A percentile compares a stretch with the other conserved stretches of the same genome.
These are phyloP conservation scores for Rhagium mordax DNA, from an alignment of 2,888 invertebrate species.

Conservation along the genomic window DNA sequence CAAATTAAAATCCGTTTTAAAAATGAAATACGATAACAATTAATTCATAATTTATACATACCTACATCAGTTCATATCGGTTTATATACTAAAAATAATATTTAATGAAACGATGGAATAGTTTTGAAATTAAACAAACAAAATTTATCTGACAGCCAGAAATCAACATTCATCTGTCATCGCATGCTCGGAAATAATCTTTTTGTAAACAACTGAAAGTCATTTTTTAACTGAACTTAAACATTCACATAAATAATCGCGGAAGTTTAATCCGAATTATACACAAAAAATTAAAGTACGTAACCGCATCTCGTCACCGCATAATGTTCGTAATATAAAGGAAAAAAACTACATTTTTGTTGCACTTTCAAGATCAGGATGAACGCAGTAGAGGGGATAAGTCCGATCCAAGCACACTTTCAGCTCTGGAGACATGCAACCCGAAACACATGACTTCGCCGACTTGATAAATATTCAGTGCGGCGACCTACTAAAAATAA, in stretches of 20 bases:
- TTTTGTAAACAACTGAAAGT: neutral
- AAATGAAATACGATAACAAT: too few relatives aligned
- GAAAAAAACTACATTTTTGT: slow-evolving; percentile 11
- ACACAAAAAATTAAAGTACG: neutral
- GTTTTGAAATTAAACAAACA: neutral
- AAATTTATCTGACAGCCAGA: neutral
- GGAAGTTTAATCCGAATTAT: neutral
- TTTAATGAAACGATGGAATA: neutral
- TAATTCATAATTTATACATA: too few relatives aligned
- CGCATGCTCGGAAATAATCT: neutral
- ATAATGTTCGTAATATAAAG: neutral
- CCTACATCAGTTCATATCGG: too few relatives aligned
- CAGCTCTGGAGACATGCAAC: slow-evolving; percentile 45
- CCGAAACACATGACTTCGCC: slow-evolving; percentile 58
- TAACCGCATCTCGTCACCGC: neutral
- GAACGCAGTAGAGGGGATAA: slow-evolving; percentile 10
- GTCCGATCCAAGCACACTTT: slow-evolving; percentile 22
- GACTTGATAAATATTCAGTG: slow-evolving; percentile 59
- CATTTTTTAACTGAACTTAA: neutral
- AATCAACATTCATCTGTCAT: neutral
- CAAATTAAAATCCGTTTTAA: too few relatives aligned
- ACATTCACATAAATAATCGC: neutral
- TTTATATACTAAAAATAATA: neutral
- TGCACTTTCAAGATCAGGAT: slow-evolving; percentile 25
- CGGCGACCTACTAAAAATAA: slow-evolving; percentile 60